Percentiles rank a stretch among this genome's conserved stretches.
These are phyloP conservation scores for Electrophaes corylata DNA, from an alignment of 2,888 invertebrate species.

Conservation along the genomic window DNA sequence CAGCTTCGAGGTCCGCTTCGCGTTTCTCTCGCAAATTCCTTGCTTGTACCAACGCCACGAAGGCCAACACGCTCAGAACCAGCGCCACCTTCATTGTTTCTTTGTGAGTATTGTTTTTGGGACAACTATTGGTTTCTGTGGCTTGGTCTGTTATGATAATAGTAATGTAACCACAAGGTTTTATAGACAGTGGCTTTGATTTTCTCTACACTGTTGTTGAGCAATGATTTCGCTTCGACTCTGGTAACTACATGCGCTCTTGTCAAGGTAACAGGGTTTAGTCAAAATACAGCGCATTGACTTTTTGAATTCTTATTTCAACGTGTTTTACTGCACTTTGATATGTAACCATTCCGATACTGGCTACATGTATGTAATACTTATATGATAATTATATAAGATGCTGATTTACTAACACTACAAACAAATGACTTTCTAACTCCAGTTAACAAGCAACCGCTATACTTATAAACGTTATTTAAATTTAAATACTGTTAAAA, in stretches of 20 bases:
- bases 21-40: conserved; percentile 71
- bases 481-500: too few species aligned
- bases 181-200: conserved; percentile 73
- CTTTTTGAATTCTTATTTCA: background rate
- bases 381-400: too few species aligned
- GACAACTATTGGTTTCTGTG: conserved; percentile 37
- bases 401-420: too few species aligned
- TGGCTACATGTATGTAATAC: too few species aligned
- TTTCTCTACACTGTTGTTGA: conserved; percentile 65
- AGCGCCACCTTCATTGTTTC: conserved; percentile 67
- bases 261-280: conserved; percentile 63
- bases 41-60: conserved; percentile 74
- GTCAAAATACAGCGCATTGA: background rate
- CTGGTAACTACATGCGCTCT: conserved; percentile 50
- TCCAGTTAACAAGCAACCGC: too few species aligned
- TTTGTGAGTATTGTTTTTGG: conserved; percentile 20
- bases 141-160: conserved; percentile 61
- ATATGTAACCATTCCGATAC: too few species aligned
- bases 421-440: too few species aligned
- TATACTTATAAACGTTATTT: too few species aligned
- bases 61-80: conserved; percentile 59
- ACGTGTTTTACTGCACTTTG: background rate
- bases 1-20: conserved; percentile 82
- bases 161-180: conserved; percentile 59
- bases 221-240: conserved; percentile 65